These are phyloP conservation scores for Vidua chalybeata DNA, from an alignment of 2,113 vertebrate genomes.

Conservation along the genomic window DNA sequence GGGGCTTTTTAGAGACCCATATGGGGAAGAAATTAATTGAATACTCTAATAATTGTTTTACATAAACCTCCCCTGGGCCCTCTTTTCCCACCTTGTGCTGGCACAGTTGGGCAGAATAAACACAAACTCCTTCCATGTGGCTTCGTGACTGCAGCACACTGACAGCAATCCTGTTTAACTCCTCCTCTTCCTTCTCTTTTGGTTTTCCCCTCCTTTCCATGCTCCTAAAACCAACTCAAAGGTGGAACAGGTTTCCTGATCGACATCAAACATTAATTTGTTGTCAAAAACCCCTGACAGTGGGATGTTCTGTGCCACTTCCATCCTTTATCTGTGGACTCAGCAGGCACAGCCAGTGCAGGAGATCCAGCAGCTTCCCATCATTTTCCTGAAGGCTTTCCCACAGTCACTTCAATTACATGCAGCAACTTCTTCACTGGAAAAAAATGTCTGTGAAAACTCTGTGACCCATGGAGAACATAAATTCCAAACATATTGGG, in stretches of 20 bases:
- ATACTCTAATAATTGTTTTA: background rate
- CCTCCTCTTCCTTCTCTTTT: background rate
- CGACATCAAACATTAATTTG: background rate
- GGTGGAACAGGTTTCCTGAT: background rate
- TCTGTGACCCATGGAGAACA: background rate
- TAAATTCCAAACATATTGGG: background rate
- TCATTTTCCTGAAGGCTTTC: background rate
- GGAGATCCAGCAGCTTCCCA: background rate
- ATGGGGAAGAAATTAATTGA: background rate
- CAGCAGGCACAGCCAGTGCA: background rate
- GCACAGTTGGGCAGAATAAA: background rate
- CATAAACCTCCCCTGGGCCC: background rate
- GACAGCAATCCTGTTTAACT: background rate
- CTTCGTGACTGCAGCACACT: background rate
- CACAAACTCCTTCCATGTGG: fast-evolving
- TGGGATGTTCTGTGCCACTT: background rate
- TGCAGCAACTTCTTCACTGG: background rate
- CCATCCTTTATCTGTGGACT: background rate
- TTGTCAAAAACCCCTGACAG: background rate
- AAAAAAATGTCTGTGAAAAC: background rate
- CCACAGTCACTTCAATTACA: background rate
- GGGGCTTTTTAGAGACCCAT: background rate
- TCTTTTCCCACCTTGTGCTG: background rate
- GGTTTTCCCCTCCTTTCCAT: background rate
- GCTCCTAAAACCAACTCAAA: background rate